phyloP scores from a whole-genome alignment of 2,797 vertebrate genomes.

The Manis pentadactyla region DNA sequence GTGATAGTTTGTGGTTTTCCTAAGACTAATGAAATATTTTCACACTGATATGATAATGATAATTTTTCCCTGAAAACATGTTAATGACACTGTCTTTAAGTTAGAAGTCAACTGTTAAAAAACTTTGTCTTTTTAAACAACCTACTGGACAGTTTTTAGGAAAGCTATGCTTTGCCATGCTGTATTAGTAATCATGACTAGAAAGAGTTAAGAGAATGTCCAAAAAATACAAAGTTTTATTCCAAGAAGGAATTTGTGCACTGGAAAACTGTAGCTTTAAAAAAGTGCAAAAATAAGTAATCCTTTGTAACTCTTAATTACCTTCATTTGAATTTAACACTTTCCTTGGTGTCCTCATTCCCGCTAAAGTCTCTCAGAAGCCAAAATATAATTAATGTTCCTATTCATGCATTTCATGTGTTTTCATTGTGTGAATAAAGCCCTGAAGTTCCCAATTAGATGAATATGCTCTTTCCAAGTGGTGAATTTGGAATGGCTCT shows the following conservation, averaged over 20 bases:
- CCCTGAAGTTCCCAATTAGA: slow-evolving; percentile 72
- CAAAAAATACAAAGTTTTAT: slow-evolving; percentile 23
- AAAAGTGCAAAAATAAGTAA: slow-evolving; percentile 11
- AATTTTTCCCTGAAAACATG: neutral
- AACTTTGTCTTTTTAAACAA: neutral
- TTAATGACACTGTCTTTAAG: neutral
- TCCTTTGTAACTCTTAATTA: slow-evolving; percentile 48
- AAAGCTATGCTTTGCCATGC: neutral
- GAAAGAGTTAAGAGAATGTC: neutral
- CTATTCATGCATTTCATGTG: slow-evolving; percentile 67
- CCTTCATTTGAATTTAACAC: slow-evolving; percentile 69
- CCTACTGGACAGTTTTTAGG: neutral
- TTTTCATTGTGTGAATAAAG: slow-evolving; percentile 65
- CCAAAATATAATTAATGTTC: slow-evolving; percentile 56
- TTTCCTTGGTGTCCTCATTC: slow-evolving; percentile 61
- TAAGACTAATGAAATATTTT: neutral
- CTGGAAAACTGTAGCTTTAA: neutral
- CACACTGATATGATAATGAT: neutral
- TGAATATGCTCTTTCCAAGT: slow-evolving; percentile 59
- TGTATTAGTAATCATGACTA: neutral
- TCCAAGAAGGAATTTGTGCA: neutral
- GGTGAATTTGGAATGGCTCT: slow-evolving; percentile 57
- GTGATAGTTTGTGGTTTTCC: neutral
- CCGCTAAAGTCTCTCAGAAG: slow-evolving; percentile 57
- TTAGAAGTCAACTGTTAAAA: neutral